Percentiles rank a stretch among this genome's conserved stretches.
These are phyloP conservation scores for Cebus imitator DNA, from an alignment of 2,113 vertebrate genomes.

Conservation along the genomic window DNA sequence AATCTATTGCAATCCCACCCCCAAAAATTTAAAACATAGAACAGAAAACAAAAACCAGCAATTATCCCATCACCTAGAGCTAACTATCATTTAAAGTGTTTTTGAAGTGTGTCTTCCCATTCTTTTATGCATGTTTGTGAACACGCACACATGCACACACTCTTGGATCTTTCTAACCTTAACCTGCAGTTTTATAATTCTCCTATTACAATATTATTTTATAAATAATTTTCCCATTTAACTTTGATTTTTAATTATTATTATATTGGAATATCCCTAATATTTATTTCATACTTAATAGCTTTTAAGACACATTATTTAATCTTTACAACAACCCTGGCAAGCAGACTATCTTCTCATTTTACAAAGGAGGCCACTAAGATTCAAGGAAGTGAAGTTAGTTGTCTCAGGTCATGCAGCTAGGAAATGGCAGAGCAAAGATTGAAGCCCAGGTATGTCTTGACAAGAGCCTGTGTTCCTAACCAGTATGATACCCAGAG, in stretches of 20 bases:
- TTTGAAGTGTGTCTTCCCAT: not conserved
- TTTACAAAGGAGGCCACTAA: not conserved
- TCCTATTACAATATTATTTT: constrained; percentile 10
- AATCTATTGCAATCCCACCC: not conserved
- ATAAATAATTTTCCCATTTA: constrained; percentile 20
- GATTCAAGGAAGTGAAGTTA: not conserved
- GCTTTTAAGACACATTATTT: constrained; percentile 27
- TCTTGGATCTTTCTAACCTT: not conserved
- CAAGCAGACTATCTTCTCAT: not conserved
- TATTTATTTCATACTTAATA: constrained; percentile 27
- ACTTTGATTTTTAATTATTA: constrained; percentile 11
- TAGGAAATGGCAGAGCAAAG: not conserved
- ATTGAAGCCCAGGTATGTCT: not conserved
- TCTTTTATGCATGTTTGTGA: not conserved
- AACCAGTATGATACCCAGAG: not conserved
- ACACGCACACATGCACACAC: not conserved
- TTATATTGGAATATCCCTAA: not conserved
- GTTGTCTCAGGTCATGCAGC: not conserved
- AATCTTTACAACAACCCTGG: not conserved
- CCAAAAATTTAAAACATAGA: not conserved
- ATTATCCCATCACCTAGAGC: not conserved
- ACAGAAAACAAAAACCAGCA: constrained; percentile 20
- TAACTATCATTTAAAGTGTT: not conserved
- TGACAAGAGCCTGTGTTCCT: not conserved
- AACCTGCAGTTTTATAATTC: constrained; percentile 10